Evolutionary conservation across 2,113 vertebrate species (phyloP).

Genomic region (Poecilia latipinna): DNA sequence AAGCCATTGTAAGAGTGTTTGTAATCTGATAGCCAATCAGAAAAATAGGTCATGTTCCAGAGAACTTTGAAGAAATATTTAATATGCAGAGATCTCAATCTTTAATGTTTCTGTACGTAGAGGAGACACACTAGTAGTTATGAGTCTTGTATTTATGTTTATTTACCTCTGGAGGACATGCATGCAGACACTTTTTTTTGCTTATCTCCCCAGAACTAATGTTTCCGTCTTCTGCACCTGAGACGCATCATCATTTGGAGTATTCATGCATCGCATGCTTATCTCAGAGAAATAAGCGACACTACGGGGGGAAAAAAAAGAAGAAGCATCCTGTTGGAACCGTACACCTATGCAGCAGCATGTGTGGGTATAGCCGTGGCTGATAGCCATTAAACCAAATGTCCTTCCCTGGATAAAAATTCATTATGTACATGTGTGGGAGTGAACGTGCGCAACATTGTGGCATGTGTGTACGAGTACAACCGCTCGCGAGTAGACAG

Average conservation of each 20-base stretch:
- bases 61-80: neutral
- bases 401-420: conserved; percentile 67
- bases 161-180: neutral
- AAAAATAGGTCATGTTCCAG: neutral
- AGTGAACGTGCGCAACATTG: conserved; percentile 20
- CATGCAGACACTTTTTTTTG: neutral
- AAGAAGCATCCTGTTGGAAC: conserved; percentile 40
- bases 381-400: conserved; percentile 67
- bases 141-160: neutral
- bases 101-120: neutral
- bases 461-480: conserved; percentile 28
- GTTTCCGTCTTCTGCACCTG: conserved; percentile 31
- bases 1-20: neutral
- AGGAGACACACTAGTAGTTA: neutral
- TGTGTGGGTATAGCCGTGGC: conserved; percentile 54
- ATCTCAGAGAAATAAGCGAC: conserved; percentile 41
- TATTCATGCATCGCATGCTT: conserved; percentile 13
- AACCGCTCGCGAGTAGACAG: conserved; percentile 57
- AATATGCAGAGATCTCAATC: neutral
- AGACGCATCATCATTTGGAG: conserved; percentile 41
- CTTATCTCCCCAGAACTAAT: conserved; percentile 13
- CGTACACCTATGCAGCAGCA: conserved; percentile 27
- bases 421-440: conserved; percentile 61
- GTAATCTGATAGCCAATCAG: neutral
- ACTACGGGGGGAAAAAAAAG: conserved; percentile 12